These are phyloP conservation scores for Ophion costatus DNA, from an alignment of 2,888 invertebrate species.

Conservation along the genomic window DNA sequence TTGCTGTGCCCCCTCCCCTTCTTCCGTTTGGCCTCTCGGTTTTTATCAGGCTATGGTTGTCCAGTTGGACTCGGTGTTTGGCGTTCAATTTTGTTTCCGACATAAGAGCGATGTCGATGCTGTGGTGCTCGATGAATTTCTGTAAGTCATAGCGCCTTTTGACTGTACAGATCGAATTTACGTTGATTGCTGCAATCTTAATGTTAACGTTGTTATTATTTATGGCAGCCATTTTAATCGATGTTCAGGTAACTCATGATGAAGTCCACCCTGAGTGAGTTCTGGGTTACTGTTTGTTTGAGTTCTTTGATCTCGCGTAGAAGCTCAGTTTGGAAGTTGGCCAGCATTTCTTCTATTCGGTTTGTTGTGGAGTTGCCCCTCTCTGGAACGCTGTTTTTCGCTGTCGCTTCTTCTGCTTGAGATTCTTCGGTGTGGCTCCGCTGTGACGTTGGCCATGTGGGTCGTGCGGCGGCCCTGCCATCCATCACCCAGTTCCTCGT, in stretches of 20 bases:
- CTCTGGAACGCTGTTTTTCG: background rate
- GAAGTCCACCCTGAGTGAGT: slow-evolving; percentile 10
- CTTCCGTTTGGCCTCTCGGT: slow-evolving; percentile 26
- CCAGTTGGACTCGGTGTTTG: slow-evolving; percentile 30
- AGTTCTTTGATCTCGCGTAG: background rate
- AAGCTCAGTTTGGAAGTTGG: slow-evolving; percentile 3
- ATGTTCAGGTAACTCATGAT: slow-evolving; percentile 7
- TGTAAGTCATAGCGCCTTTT: slow-evolving; percentile 42
- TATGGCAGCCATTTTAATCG: background rate
- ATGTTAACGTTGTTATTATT: background rate
- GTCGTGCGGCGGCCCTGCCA: background rate
- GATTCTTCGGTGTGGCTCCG: too few relatives aligned
- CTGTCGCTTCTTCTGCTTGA: background rate
- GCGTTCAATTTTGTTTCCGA: slow-evolving; percentile 51
- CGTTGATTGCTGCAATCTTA: slow-evolving; percentile 36
- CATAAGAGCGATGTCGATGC: slow-evolving; percentile 22
- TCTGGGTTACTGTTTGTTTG: background rate
- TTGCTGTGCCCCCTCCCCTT: slow-evolving; percentile 54
- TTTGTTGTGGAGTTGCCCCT: background rate
- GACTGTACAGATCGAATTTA: slow-evolving; percentile 31
- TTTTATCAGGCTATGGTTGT: slow-evolving; percentile 22
- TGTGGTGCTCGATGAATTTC: slow-evolving; percentile 15
- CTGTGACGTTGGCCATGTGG: background rate
- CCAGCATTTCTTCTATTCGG: background rate
- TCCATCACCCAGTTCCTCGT: background rate